Evolutionary conservation across 2,797 vertebrate species (phyloP).

Genomic region (Scolopax bukidnonensis): DNA sequence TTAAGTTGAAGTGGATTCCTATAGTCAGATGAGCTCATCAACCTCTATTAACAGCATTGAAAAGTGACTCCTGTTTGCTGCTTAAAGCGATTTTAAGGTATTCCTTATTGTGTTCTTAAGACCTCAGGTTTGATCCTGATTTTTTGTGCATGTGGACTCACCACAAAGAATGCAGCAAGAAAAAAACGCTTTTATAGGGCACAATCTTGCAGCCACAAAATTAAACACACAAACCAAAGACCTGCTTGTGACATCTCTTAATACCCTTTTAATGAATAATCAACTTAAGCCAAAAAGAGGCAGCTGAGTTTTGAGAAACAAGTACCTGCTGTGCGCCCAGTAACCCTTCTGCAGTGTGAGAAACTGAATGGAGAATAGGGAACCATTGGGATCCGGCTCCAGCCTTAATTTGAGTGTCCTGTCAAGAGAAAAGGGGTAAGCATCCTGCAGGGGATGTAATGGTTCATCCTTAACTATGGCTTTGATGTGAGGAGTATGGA

Average conservation of each 20-base stretch:
- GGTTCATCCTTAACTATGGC: neutral
- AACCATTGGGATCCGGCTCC: neutral
- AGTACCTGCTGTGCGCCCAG: neutral
- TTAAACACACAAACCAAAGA: neutral
- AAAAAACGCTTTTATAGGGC: neutral
- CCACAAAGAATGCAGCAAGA: neutral
- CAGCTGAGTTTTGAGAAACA: neutral
- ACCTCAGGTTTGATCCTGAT: neutral
- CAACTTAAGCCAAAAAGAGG: neutral
- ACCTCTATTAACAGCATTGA: neutral
- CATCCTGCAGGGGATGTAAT: neutral
- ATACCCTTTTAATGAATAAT: neutral
- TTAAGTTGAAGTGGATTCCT: conserved; percentile 10
- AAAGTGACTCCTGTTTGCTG: neutral
- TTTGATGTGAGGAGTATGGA: neutral
- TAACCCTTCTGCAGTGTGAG: neutral
- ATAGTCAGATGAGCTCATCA: conserved; percentile 49
- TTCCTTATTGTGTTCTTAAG: neutral
- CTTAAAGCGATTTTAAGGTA: neutral
- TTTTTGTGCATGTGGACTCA: neutral
- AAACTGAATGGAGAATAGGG: neutral
- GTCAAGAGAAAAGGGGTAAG: neutral
- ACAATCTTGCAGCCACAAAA: neutral
- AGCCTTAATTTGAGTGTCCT: neutral
- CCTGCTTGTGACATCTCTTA: neutral